Evolutionary conservation across 1,140 invertebrate genomes (phyloP).

Genomic region (Drosophila ercepeae): DNA sequence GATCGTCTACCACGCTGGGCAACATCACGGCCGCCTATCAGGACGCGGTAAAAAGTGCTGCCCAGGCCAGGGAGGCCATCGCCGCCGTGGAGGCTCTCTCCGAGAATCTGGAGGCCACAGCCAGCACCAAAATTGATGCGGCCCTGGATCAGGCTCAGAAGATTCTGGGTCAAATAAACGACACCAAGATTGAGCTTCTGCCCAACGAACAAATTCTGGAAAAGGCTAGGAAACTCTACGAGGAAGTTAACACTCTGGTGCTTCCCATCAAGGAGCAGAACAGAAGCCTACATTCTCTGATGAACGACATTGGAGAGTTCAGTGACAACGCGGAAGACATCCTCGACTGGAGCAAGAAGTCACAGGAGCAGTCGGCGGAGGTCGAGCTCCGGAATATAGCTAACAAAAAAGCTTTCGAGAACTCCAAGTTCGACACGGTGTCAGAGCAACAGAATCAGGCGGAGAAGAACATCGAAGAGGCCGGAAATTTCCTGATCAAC

Average conservation of each 20-base stretch:
- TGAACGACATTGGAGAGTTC: constrained; percentile 86
- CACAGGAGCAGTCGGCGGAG: constrained; percentile 86
- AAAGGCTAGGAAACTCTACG: constrained; percentile 87
- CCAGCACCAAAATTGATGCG: constrained; percentile 90
- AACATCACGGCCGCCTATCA: constrained; percentile 85
- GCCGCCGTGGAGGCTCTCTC: constrained; percentile 88
- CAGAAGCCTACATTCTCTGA: constrained; percentile 84
- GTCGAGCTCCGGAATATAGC: constrained; percentile 87
- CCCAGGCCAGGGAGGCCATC: constrained; percentile 86
- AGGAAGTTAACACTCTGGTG: constrained; percentile 87
- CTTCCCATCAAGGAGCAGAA: constrained; percentile 87
- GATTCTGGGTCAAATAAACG: constrained; percentile 86
- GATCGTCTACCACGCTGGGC: constrained; percentile 85
- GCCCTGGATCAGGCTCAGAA: constrained; percentile 89
- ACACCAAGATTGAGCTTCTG: constrained; percentile 81
- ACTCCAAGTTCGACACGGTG: constrained; percentile 84
- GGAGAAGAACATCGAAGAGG: constrained; percentile 83
- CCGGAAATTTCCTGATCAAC: constrained; percentile 75
- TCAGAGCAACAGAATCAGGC: constrained; percentile 83
- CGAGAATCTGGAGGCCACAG: constrained; percentile 87
- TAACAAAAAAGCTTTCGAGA: constrained; percentile 84
- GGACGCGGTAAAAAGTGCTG: constrained; percentile 85
- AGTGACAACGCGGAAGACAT: constrained; percentile 90
- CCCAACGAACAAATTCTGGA: constrained; percentile 86
- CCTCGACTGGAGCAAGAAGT: constrained; percentile 87